phyloP scores from a whole-genome alignment of 2,797 vertebrate genomes.

The Clarias fuscus region DNA sequence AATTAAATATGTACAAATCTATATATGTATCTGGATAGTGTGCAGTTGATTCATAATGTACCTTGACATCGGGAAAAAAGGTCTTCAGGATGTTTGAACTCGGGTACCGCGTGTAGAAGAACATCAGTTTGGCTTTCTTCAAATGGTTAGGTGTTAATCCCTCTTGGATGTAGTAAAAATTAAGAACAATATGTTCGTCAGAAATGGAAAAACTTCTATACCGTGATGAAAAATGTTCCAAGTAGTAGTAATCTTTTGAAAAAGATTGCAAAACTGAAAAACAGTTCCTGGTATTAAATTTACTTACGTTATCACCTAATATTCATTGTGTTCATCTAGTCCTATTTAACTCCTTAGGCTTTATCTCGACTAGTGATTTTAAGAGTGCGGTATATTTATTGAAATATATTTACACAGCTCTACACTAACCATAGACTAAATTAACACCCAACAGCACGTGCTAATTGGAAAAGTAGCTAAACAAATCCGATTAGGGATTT shows the following conservation, averaged over 20 bases:
- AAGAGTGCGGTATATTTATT: too few species aligned
- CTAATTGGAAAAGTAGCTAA: slow-evolving; percentile 78
- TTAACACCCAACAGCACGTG: slow-evolving; percentile 75
- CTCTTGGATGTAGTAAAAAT: slow-evolving; percentile 82
- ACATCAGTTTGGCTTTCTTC: slow-evolving; percentile 98
- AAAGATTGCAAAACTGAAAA: too few species aligned
- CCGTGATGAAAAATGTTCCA: background rate
- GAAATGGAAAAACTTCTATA: background rate
- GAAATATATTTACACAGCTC: slow-evolving; percentile 74
- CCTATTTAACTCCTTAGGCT: slow-evolving; percentile 13
- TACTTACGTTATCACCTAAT: background rate
- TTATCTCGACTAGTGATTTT: slow-evolving; percentile 16
- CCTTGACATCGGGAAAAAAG: slow-evolving; percentile 95
- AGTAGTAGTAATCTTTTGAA: background rate
- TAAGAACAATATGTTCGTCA: slow-evolving; percentile 42
- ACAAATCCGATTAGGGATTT: slow-evolving; percentile 79
- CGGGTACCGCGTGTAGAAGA: slow-evolving; percentile 96
- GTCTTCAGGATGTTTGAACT: slow-evolving; percentile 91
- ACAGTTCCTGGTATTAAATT: background rate
- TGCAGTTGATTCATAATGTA: slow-evolving; percentile 61
- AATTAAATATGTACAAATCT: slow-evolving; percentile 10
- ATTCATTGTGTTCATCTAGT: background rate
- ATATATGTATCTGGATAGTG: background rate
- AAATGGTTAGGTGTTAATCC: slow-evolving; percentile 90
- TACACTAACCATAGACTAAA: slow-evolving; percentile 75